A percentile compares a stretch with the other conserved stretches of the same genome.
Conservation (phyloP, 1,140 invertebrate species). For the Solen grandis region DNA sequence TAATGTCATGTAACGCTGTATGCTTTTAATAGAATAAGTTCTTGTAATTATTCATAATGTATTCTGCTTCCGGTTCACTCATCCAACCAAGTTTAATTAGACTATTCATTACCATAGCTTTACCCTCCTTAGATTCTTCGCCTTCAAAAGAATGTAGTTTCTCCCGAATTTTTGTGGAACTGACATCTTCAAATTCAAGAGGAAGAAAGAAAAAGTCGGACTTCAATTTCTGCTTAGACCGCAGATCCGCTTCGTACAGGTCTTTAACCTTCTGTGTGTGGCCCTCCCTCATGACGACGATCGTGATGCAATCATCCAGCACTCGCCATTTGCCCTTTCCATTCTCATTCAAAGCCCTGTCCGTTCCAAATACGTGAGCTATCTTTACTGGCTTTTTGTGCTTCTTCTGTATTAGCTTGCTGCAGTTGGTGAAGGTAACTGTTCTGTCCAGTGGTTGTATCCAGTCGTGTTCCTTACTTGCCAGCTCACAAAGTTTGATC, state of each 20-base stretch:
- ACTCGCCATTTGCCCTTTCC: background rate
- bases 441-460: background rate
- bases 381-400: background rate
- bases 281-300: background rate
- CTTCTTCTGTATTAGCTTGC: background rate
- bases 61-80: too few relatives aligned
- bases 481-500: background rate
- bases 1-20: too few relatives aligned
- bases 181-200: background rate
- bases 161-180: background rate
- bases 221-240: background rate
- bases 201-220: background rate
- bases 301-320: background rate
- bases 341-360: background rate
- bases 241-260: background rate
- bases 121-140: too few relatives aligned
- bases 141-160: too few relatives aligned
- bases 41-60: too few relatives aligned
- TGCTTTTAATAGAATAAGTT: too few relatives aligned
- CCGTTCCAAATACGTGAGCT: background rate
- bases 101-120: too few relatives aligned
- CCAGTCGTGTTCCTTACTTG: background rate
- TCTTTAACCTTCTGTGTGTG: background rate
- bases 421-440: background rate
- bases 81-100: too few relatives aligned